Percentiles rank a stretch among this genome's conserved stretches.
These are phyloP conservation scores for Lasioglossum lativentre DNA, from an alignment of 2,888 invertebrate species.

Conservation along the genomic window DNA sequence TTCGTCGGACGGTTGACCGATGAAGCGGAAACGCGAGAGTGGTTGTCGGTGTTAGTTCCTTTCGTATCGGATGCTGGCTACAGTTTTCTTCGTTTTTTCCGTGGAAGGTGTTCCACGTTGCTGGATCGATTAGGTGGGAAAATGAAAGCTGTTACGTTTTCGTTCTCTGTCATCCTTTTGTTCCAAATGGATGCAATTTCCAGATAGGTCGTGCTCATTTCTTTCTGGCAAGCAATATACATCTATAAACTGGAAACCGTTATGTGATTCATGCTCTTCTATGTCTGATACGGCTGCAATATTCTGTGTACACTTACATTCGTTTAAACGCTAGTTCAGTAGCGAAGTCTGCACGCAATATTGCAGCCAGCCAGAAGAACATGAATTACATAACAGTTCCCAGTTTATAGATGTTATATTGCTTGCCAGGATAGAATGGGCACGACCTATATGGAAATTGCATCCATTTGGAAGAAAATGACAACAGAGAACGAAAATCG, in stretches of 20 bases:
- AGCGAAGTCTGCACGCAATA: no score
- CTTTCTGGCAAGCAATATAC: neutral
- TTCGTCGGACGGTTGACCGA: constrained; percentile 6
- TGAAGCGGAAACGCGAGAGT: constrained; percentile 28
- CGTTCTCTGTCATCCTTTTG: neutral
- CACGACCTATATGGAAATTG: neutral
- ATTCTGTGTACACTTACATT: neutral
- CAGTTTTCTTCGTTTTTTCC: constrained; percentile 19
- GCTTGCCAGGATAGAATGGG: neutral
- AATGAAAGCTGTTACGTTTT: constrained; percentile 29
- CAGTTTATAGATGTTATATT: neutral
- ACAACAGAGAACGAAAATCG: neutral
- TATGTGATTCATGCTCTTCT: neutral
- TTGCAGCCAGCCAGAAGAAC: neutral
- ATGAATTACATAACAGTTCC: neutral
- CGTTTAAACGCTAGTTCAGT: no score
- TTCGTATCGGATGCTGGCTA: constrained; percentile 9
- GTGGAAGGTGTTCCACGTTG: constrained; percentile 4
- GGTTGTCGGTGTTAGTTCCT: constrained; percentile 31
- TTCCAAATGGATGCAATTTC: neutral
- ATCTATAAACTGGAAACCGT: neutral
- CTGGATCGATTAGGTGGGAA: constrained; percentile 20
- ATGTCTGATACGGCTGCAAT: neutral
- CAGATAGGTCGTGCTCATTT: neutral
- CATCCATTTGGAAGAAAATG: neutral